These are phyloP conservation scores for Drosophila testacea DNA, from an alignment of 2,888 invertebrate species.

Conservation along the genomic window DNA sequence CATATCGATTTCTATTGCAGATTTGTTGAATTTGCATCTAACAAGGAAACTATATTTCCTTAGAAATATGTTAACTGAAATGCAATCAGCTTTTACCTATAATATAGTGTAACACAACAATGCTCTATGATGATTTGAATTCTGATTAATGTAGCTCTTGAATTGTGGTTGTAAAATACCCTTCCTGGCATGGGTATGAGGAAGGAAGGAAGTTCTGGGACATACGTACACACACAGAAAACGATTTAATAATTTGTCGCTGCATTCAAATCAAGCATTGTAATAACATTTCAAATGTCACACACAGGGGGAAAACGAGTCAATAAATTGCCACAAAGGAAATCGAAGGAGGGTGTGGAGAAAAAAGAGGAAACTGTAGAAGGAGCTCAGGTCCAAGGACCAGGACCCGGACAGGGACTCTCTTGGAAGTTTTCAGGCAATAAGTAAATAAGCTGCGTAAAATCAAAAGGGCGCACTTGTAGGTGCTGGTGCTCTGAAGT, in stretches of 20 bases:
- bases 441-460: constrained; percentile 79
- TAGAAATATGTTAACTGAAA: constrained; percentile 13
- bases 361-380: not conserved
- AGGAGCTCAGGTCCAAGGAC: not conserved
- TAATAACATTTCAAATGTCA: constrained; percentile 74
- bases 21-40: constrained; percentile 11
- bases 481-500: constrained; percentile 27
- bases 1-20: constrained; percentile 7
- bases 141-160: constrained; percentile 6
- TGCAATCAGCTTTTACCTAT: constrained; percentile 24
- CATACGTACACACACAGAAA: constrained; percentile 16
- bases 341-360: not conserved
- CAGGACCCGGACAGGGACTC: not conserved
- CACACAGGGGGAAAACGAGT: constrained; percentile 51
- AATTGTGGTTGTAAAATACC: constrained; percentile 18
- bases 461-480: constrained; percentile 71
- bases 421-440: constrained; percentile 65
- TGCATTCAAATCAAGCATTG: constrained; percentile 75
- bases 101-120: constrained; percentile 19
- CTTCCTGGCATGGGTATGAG: not conserved
- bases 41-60: not conserved
- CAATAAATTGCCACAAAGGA: constrained; percentile 73
- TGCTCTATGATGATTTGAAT: constrained; percentile 7
- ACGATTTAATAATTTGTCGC: constrained; percentile 67
- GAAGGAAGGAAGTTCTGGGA: not conserved